Percentiles rank a stretch among this genome's conserved stretches.
These are phyloP conservation scores for Stenchaetothrips biformis DNA, from an alignment of 2,888 invertebrate species.

Conservation along the genomic window DNA sequence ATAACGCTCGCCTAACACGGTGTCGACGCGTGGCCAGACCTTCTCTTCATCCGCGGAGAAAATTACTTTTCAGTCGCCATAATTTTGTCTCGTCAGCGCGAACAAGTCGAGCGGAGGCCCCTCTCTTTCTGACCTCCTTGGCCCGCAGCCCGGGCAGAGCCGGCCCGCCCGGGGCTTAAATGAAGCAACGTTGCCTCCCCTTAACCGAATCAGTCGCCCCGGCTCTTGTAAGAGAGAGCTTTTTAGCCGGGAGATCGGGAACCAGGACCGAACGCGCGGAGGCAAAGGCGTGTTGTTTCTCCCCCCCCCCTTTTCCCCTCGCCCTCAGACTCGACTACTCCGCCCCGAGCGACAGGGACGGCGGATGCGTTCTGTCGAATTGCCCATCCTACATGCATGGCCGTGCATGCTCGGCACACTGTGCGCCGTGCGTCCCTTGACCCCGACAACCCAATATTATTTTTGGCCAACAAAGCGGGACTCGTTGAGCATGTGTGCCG, in stretches of 20 bases:
- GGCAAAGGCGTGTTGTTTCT: no score
- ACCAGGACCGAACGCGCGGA: no score
- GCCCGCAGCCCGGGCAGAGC: no score
- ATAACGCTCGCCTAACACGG: no score
- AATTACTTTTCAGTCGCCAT: conserved; percentile 20
- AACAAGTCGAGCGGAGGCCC: conserved; percentile 1
- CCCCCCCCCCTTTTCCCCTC: background rate
- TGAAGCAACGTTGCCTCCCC: conserved; percentile 5
- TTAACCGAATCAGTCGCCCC: conserved; percentile 17
- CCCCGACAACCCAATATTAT: background rate
- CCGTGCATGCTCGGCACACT: no score
- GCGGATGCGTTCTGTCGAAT: no score
- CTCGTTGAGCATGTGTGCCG: no score
- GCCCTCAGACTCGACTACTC: background rate
- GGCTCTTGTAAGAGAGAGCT: conserved; percentile 1
- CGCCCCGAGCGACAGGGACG: no score
- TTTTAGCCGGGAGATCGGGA: conserved; percentile 4
- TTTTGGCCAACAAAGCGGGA: background rate
- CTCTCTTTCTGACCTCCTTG: no score
- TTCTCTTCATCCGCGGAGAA: conserved; percentile 1
- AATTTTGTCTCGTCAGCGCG: conserved; percentile 4
- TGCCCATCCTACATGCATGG: no score
- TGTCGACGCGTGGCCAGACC: conserved; percentile 15
- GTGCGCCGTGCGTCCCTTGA: background rate
- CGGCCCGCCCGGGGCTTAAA: background rate